phyloP scores from a whole-genome alignment of 2,113 vertebrate genomes.

The Deroptyus accipitrinus region DNA sequence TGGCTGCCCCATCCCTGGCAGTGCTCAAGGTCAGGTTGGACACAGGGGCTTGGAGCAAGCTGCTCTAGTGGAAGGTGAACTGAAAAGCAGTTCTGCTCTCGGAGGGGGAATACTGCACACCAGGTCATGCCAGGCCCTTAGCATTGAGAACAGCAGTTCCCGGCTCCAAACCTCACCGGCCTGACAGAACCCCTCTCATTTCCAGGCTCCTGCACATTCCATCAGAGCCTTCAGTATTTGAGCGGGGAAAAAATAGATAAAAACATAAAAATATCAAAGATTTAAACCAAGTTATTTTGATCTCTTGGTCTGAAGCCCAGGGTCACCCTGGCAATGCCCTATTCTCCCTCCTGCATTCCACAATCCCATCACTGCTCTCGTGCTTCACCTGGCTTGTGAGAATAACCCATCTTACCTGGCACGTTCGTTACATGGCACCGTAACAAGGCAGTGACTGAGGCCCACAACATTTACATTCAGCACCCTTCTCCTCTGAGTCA shows the following conservation, averaged over 20 bases:
- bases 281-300: neutral
- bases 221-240: no score
- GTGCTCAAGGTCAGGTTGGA: neutral
- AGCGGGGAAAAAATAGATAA: neutral
- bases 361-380: neutral
- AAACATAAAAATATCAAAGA: neutral
- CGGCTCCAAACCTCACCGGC: rapidly evolving
- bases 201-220: neutral
- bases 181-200: neutral
- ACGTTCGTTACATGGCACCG: rapidly evolving
- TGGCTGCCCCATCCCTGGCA: no score
- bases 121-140: neutral
- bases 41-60: neutral
- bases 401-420: neutral
- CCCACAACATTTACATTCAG: rapidly evolving
- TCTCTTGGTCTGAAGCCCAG: no score
- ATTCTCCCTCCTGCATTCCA: no score
- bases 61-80: neutral
- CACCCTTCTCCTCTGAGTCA: neutral
- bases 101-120: neutral
- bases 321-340: no score
- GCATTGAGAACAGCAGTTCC: rapidly evolving
- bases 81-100: rapidly evolving
- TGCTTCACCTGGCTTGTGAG: no score
- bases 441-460: no score